These are phyloP conservation scores for Pandion haliaetus DNA, from an alignment of 2,113 vertebrate species.

Conservation along the genomic window DNA sequence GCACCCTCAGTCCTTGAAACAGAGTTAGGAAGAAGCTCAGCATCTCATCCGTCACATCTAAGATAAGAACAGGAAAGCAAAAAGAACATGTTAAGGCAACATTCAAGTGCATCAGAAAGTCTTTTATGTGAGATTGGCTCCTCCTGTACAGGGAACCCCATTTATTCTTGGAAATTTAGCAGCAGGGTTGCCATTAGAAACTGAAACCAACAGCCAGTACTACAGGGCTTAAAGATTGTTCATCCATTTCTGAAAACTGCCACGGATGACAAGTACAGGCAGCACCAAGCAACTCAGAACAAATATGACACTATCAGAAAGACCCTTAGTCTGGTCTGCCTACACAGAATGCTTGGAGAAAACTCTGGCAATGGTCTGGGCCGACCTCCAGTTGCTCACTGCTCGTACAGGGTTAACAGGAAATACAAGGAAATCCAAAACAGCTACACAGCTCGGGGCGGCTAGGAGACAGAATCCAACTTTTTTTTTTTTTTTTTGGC, in stretches of 20 bases:
- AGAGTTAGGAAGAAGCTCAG: conserved; percentile 97
- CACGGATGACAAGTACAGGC: not conserved
- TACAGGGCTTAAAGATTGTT: not conserved
- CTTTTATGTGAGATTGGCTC: not conserved
- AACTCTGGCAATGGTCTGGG: not conserved
- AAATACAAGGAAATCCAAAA: not conserved
- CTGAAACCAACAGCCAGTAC: not conserved
- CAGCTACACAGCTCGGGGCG: not conserved
- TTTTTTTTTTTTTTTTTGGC: not conserved
- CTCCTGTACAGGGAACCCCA: not conserved
- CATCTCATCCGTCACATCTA: conserved; percentile 97
- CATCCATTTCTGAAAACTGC: not conserved
- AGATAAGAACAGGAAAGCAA: not conserved
- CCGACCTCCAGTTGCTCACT: not conserved
- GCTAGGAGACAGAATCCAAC: not conserved
- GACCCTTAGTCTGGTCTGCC: not conserved
- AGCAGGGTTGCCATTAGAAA: not conserved
- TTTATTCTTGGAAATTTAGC: not conserved
- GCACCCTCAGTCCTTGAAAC: conserved; percentile 94
- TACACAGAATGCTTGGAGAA: not conserved
- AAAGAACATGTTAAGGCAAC: not conserved
- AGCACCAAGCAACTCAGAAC: not conserved
- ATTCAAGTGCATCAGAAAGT: not conserved
- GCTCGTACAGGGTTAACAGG: not conserved
- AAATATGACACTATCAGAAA: fast-evolving